phyloP scores from a whole-genome alignment of 2,888 invertebrate species.

The Campoplex capitator region DNA sequence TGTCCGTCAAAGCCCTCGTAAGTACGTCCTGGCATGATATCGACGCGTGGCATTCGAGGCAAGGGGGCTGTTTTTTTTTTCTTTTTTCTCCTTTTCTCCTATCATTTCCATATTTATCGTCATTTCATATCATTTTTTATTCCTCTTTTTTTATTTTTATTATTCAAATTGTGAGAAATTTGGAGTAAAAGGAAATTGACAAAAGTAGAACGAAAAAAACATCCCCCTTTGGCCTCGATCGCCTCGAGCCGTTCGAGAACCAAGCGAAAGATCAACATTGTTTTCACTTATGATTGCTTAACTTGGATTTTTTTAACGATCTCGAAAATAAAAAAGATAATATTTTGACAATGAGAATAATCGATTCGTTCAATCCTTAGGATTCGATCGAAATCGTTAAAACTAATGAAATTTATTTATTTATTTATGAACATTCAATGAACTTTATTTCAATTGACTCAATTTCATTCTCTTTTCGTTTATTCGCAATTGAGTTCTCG shows the following conservation, averaged over 20 bases:
- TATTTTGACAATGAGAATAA: no score
- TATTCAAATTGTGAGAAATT: neutral
- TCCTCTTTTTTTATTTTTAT: no score
- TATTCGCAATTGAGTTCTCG: no score
- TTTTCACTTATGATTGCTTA: neutral
- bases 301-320: constrained; percentile 7
- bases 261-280: constrained; percentile 66
- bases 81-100: neutral
- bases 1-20: constrained; percentile 88
- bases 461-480: no score
- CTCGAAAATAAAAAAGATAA: no score
- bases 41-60: constrained; percentile 45
- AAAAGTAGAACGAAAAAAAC: constrained; percentile 55
- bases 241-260: constrained; percentile 60
- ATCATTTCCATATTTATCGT: no score
- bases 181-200: neutral
- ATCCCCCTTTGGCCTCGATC: constrained; percentile 70
- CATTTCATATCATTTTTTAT: neutral
- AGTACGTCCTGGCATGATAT: constrained; percentile 81
- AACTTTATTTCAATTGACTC: no score
- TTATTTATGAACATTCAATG: no score
- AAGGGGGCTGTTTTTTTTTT: constrained; percentile 53
- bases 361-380: no score
- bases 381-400: no score
- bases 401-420: no score